A percentile compares a stretch with the other conserved stretches of the same genome.
These are phyloP conservation scores for Drosophila yakuba DNA, from an alignment of 1,140 invertebrate species.

Conservation along the genomic window DNA sequence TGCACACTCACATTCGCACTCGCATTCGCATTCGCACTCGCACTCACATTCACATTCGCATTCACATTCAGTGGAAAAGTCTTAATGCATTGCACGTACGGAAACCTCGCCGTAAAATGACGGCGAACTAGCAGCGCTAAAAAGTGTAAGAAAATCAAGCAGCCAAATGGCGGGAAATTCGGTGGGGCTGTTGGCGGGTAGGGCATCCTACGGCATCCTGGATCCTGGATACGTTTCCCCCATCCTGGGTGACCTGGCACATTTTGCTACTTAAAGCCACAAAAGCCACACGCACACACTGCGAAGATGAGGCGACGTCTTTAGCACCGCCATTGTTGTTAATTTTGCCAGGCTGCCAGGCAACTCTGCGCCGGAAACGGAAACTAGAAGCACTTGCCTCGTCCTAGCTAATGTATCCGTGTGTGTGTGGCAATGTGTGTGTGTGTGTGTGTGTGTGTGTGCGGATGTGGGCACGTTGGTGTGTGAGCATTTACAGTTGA, in stretches of 20 bases:
- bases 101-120: conserved; percentile 60
- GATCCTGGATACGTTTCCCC: too few relatives aligned
- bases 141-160: conserved; percentile 80
- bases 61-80: conserved; percentile 9
- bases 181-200: too few relatives aligned
- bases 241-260: conserved; percentile 51
- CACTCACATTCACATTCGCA: conserved; percentile 7
- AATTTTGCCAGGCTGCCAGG: conserved; percentile 69
- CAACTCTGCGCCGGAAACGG: conserved; percentile 76
- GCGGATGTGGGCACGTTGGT: conserved; percentile 27
- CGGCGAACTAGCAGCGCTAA: conserved; percentile 64
- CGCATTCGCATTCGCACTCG: conserved; percentile 11
- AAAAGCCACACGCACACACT: conserved; percentile 62
- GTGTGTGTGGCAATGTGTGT: conserved; percentile 1
- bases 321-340: conserved; percentile 82
- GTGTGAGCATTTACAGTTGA: conserved; percentile 71
- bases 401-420: conserved; percentile 59
- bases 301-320: conserved; percentile 61
- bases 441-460: conserved; percentile 30
- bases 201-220: too few relatives aligned
- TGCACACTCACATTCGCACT: conserved; percentile 20
- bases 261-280: conserved; percentile 81
- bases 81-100: conserved; percentile 43
- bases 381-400: conserved; percentile 77
- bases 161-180: conserved; percentile 49